Conservation (phyloP, 2,797 vertebrate genomes). For the Anabacerthia variegaticeps region DNA sequence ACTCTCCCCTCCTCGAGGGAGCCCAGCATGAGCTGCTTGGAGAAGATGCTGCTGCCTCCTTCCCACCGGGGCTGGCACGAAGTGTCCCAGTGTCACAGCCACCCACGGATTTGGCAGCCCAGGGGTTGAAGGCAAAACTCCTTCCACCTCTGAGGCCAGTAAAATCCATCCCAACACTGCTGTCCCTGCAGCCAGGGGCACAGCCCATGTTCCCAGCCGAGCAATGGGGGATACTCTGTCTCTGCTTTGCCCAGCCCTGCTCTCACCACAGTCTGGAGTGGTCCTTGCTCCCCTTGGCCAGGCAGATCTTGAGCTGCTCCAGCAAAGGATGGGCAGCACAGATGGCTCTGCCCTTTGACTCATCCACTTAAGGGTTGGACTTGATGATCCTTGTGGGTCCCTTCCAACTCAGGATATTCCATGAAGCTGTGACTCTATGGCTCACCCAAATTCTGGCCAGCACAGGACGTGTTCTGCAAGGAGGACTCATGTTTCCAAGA, state of each 20-base stretch:
- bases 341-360: neutral
- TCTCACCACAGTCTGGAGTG: neutral
- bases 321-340: neutral
- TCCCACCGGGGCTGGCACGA: neutral
- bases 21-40: neutral
- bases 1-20: neutral
- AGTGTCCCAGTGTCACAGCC: neutral
- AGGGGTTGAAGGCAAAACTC: neutral
- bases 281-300: neutral
- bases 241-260: neutral
- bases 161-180: neutral
- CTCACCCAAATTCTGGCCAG: neutral
- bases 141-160: neutral
- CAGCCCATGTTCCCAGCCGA: neutral
- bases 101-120: neutral
- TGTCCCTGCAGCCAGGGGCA: accelerated
- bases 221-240: neutral
- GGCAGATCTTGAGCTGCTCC: neutral
- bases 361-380: neutral
- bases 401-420: neutral
- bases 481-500: neutral
- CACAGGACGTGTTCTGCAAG: neutral
- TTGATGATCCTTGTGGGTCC: neutral
- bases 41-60: neutral
- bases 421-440: neutral